Evolutionary conservation across 2,797 vertebrate genomes (phyloP), one percentile per base, ranked within the genome.

Genomic region (Diplodus sargus): DNA sequence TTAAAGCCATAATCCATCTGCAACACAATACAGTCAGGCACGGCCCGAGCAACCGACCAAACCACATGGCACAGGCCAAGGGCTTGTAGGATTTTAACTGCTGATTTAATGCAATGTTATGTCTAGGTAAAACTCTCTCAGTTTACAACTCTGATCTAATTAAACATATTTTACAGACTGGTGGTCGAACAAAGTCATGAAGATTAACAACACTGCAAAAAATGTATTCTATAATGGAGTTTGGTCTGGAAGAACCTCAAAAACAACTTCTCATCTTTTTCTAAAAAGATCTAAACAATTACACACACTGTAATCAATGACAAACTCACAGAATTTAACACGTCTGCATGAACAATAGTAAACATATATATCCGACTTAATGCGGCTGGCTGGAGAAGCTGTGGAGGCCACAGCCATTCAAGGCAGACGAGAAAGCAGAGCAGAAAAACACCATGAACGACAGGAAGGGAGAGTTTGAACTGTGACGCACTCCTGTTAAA

Each of bases 401-500:
- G 28, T 5, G 10, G 59, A 25, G 30, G 64, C 69, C 49, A 30
- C 60, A 69, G 74, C 60, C n/a, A 59, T 65, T 73, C 30, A 16
- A 56, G 63, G 53, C 79, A 72, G 63, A 75, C 73, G 57, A 81
- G 64, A 77, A 64, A 78, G 72, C 53, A 66, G 71, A 76, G 61
- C 83, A 76, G 64, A 4, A 18, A 65, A 62, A 63, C 57, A 69
- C 42, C 70, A 47, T 20, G 48, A 82, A 62, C 48, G 65, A 75
- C 91, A 91, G 92, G 90, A 91, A 92, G 86, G 86, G 83, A 91
- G 89, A 70, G 80, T 86, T 85, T 86, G 68, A 67, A 70, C 79
- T 25, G 68, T 89, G 87, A 91, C 82, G 82, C 77, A 85, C 79
- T 60, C 63, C 43, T 53, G 58, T 54, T 81, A 61, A 68, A 77